Percentiles rank a stretch among this genome's conserved stretches.
Evolutionary conservation across 1,140 invertebrate species (phyloP).

Genomic region (Cryptotermes secundus): DNA sequence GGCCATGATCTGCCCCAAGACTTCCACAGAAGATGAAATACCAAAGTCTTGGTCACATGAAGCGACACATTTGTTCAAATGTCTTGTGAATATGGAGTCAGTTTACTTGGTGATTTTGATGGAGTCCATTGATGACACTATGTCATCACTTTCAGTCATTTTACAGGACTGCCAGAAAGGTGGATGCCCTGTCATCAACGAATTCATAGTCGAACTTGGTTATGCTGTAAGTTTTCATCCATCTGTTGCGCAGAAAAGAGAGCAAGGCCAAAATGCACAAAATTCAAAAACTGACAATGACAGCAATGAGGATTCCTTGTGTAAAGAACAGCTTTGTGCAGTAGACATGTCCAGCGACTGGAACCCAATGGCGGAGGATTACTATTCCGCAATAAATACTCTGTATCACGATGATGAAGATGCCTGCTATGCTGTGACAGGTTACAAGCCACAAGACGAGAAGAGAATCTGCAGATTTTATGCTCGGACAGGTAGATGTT

Average conservation of each 20-base stretch:
- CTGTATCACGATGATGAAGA: neutral
- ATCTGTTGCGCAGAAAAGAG: too few relatives aligned
- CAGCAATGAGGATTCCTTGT: too few relatives aligned
- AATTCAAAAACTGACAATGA: too few relatives aligned
- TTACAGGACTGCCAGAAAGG: neutral
- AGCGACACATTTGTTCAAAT: neutral
- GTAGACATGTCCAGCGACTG: neutral
- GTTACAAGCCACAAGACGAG: neutral
- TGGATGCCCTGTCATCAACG: neutral
- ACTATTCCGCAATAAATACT: slow-evolving; percentile 25
- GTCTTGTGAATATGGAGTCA: neutral
- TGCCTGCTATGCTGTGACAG: neutral
- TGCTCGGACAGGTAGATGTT: neutral
- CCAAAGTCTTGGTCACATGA: neutral
- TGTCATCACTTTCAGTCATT: neutral
- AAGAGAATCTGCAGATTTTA: neutral
- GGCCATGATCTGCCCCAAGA: neutral
- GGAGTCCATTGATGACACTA: neutral
- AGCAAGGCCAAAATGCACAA: too few relatives aligned
- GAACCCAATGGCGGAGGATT: neutral
- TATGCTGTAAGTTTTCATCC: neutral
- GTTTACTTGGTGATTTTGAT: neutral
- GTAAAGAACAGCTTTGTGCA: too few relatives aligned
- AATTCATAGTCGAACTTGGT: neutral
- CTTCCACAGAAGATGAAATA: neutral